Conservation (phyloP, 2,797 vertebrate species). For the Poliocrania exsul region DNA sequence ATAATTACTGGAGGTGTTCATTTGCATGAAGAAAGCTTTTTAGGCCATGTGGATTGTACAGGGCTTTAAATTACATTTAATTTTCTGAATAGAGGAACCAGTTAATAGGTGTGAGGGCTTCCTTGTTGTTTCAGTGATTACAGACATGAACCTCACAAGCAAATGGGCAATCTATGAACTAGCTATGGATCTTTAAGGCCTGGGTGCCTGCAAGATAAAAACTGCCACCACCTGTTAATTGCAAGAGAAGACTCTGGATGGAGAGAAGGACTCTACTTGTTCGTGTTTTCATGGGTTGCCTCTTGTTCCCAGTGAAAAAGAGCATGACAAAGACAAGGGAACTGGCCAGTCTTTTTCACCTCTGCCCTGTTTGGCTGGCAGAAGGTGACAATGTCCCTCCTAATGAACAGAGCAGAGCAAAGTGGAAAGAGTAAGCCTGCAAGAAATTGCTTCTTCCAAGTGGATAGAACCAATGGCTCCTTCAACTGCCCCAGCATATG, state of each 20-base stretch:
- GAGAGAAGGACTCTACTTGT: neutral
- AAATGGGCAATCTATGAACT: neutral
- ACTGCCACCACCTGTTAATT: neutral
- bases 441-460: neutral
- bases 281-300: neutral
- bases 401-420: neutral
- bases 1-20: neutral
- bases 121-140: neutral
- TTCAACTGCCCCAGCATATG: fast-evolving
- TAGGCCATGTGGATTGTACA: neutral
- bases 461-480: fast-evolving
- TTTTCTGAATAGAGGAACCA: neutral
- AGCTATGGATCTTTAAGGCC: neutral
- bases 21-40: neutral
- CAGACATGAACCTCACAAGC: neutral
- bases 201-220: neutral
- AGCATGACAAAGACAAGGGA: neutral
- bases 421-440: neutral
- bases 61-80: neutral
- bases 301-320: neutral
- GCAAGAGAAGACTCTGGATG: neutral
- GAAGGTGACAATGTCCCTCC: neutral
- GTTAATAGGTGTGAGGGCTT: neutral
- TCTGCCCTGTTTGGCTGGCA: neutral
- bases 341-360: neutral